Evolutionary conservation across 2,888 invertebrate genomes (phyloP), one percentile per base, ranked within the genome.

Genomic region (Parelbella ahira): DNA sequence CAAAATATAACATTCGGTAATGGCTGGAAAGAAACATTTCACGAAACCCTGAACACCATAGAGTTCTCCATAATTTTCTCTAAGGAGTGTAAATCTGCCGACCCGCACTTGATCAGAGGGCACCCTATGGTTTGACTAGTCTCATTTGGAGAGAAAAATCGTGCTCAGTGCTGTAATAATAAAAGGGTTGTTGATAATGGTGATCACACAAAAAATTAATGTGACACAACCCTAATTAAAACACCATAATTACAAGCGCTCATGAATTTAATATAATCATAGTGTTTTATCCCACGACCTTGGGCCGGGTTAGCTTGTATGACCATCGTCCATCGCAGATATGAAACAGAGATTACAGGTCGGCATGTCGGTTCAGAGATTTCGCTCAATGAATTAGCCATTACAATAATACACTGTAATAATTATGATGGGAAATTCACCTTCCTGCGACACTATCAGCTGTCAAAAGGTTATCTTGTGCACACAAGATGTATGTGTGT

Each of bases 311-410:
- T 71, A 66, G 18, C 24, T 27, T 67, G 54, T 56, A 62, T 67
- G 70, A 72, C 75, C 75, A 80, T 75, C 70, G 68, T 54, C 70
- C 68, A 32, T 25, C 62, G 54, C 69, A 65, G 83, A 84, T 83
- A 54, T 54, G 50, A 65, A 69, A 56, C 54, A 15, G 37, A 32
- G 84, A 83, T 84, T 72, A 60, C 56, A 60, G 79, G 73, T 78
- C 77, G 73, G 44, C 61, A 68, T 58, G 63, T 66, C 67, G 80
- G 83, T 82, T 84, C 83, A 84, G 64, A 70, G 81, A 65, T 71
- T 80, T 72, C 62, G 52, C 51, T 44, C 48, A 49, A 52, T 44
- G 30, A 45, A 29, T 29, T 34, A 21, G 4, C 24, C 12, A 21
- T 27, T 42, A 34, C 30, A 34, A 42, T 42, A 27, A 41, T 41